Evolutionary conservation across 2,797 vertebrate species (phyloP), one percentile per base, ranked within the genome.

Genomic region (Acanthopagrus latus): DNA sequence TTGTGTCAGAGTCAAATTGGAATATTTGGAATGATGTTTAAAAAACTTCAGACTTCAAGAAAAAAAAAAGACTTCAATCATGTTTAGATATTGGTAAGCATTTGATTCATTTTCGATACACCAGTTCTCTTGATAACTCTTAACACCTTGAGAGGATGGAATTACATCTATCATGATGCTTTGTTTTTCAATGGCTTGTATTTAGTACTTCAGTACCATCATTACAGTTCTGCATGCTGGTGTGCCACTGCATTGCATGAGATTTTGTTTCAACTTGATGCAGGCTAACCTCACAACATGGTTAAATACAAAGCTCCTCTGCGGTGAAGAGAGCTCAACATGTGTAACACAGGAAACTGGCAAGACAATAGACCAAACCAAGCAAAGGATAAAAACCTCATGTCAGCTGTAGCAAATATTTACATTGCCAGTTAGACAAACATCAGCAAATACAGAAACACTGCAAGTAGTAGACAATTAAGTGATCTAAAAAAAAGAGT

Each of bases 221-320:
- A 21, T 63, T 60, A 55, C 17, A 2, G 4, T 60, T 56, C n/a
- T 71, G 75, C 71, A 70, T 64, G 59, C n/a, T 47, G 3, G 1
- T 1, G 6, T 56, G n/a, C 2, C 1, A 27, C n/a, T 11, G 46
- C 10, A 41, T 18, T 55, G 84, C 82, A 76, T 74, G 76, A 25
- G 29, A 52, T 55, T 41, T 17, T 48, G 13, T 55, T 23, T 4
- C 8, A 33, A 59, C 5, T 44, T 23, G 3, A 50, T 58, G n/a
- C 38, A 48, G 17, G 14, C 29, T 76, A 51, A 62, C 58, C 25
- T 23, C 20, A 23, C 52, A 41, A 27, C 11, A 55, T 18, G 10
- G 18, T 7, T 7, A 12, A 64, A n/a, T 47, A 25, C 3, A 48
- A 13, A 44, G 11, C 17, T 33, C 0, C 9, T 67, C 1, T 7